Percentiles rank a stretch among this genome's conserved stretches.
Conservation (phyloP, 1,140 invertebrate genomes). For the Magallana ariakensis region DNA sequence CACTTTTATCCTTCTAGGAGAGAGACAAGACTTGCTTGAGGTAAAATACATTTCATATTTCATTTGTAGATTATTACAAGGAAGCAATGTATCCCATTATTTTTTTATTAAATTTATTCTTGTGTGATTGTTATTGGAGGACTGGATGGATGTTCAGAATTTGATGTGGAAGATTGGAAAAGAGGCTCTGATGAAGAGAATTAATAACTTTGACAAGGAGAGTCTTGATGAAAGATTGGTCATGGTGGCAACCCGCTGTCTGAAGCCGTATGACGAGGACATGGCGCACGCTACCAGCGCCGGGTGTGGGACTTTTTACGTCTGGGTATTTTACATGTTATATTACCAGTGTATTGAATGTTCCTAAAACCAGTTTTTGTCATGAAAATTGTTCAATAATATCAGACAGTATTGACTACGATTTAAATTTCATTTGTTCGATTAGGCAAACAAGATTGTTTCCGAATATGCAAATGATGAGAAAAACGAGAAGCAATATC, state of each 20-base stretch:
- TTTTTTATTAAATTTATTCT: neutral
- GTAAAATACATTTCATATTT: slow-evolving; percentile 40
- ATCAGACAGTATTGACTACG: too few species aligned
- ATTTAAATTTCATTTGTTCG: too few species aligned
- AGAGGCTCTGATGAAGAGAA: slow-evolving; percentile 60
- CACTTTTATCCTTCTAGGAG: slow-evolving; percentile 64
- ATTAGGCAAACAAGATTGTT: neutral
- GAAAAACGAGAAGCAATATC: neutral
- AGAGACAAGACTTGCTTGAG: slow-evolving; percentile 51
- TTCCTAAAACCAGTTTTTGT: too few species aligned
- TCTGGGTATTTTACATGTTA: slow-evolving; percentile 57
- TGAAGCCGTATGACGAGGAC: slow-evolving; percentile 54
- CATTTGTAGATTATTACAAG: neutral
- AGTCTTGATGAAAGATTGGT: slow-evolving; percentile 44
- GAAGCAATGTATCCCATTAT: neutral
- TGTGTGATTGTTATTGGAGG: slow-evolving; percentile 41
- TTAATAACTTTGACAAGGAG: slow-evolving; percentile 61
- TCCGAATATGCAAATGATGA: neutral
- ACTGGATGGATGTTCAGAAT: slow-evolving; percentile 63
- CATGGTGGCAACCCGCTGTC: slow-evolving; percentile 46
- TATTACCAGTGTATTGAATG: too few species aligned
- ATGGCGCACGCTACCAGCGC: slow-evolving; percentile 60
- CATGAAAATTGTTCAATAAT: too few species aligned
- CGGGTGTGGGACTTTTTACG: slow-evolving; percentile 70
- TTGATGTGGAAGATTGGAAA: slow-evolving; percentile 62